Percentiles rank a stretch among this genome's conserved stretches.
These are phyloP conservation scores for Chaetops frenatus DNA, from an alignment of 2,113 vertebrate genomes.

Conservation along the genomic window DNA sequence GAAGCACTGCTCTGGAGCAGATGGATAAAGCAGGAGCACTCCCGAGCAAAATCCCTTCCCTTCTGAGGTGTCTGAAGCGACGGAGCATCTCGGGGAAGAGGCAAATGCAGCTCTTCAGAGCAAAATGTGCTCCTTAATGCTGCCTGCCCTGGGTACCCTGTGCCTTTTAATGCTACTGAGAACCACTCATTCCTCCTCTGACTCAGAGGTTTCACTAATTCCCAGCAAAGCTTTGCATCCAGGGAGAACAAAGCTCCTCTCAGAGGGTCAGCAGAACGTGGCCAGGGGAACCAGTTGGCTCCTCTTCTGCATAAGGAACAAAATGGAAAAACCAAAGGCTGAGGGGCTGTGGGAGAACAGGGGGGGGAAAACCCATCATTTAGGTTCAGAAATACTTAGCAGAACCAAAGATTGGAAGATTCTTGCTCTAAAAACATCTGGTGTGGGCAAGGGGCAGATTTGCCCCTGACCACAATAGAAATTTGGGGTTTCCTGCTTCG, in stretches of 20 bases:
- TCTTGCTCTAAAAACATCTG: background rate
- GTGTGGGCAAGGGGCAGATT: background rate
- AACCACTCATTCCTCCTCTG: background rate
- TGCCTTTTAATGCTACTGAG: background rate
- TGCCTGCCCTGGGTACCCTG: background rate
- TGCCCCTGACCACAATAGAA: rapidly evolving
- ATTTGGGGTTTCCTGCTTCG: rapidly evolving
- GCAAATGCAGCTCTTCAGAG: background rate
- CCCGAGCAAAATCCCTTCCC: constrained; percentile 13
- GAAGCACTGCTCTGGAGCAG: background rate
- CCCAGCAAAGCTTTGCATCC: background rate
- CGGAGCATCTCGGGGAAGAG: background rate
- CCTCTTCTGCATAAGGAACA: background rate
- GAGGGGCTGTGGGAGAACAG: background rate
- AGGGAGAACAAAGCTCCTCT: background rate
- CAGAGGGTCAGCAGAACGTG: background rate
- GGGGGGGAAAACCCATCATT: background rate
- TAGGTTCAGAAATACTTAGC: background rate
- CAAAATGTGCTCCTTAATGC: background rate
- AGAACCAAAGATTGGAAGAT: background rate
- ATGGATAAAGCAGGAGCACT: background rate
- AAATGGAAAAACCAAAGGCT: background rate
- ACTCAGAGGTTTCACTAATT: constrained; percentile 8
- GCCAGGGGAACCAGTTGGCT: background rate
- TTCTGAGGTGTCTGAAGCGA: constrained; percentile 15